Evolutionary conservation across 2,888 invertebrate genomes (phyloP).

Genomic region (Drosophila kanekoi): DNA sequence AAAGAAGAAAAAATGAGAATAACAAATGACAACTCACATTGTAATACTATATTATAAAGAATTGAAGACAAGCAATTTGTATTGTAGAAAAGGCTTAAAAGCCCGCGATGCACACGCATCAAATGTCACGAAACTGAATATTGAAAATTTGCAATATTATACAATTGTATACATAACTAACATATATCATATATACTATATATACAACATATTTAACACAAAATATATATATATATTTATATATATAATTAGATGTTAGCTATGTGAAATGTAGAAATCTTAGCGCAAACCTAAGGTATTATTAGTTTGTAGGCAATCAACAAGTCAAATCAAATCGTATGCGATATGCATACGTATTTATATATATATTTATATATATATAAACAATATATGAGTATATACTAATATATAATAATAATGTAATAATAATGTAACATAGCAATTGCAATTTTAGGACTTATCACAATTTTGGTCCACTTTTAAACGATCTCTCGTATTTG

Average conservation of each 20-base stretch:
- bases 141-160: constrained; percentile 74
- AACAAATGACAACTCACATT: constrained; percentile 82
- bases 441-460: constrained; percentile 65
- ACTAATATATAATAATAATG: constrained; percentile 24
- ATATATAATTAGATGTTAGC: constrained; percentile 29
- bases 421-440: constrained; percentile 59
- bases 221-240: constrained; percentile 25
- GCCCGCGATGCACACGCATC: constrained; percentile 30
- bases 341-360: constrained; percentile 45
- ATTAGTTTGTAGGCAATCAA: constrained; percentile 81
- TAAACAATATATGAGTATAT: constrained; percentile 1
- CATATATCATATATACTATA: constrained; percentile 35
- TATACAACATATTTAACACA: constrained; percentile 25
- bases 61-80: constrained; percentile 73
- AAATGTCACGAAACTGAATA: constrained; percentile 60
- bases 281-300: constrained; percentile 80
- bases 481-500: constrained; percentile 74
- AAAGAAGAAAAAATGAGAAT: constrained; percentile 11
- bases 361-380: constrained; percentile 16
- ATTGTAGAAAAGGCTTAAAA: constrained; percentile 59
- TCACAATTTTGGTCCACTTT: constrained; percentile 53
- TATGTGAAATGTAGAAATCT: constrained; percentile 66
- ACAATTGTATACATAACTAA: constrained; percentile 67
- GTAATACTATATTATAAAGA: constrained; percentile 68
- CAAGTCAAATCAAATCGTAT: constrained; percentile 71